A percentile compares a stretch with the other conserved stretches of the same genome.
phyloP scores from a whole-genome alignment of 2,888 invertebrate species.

The Standfussiana lucernea region DNA sequence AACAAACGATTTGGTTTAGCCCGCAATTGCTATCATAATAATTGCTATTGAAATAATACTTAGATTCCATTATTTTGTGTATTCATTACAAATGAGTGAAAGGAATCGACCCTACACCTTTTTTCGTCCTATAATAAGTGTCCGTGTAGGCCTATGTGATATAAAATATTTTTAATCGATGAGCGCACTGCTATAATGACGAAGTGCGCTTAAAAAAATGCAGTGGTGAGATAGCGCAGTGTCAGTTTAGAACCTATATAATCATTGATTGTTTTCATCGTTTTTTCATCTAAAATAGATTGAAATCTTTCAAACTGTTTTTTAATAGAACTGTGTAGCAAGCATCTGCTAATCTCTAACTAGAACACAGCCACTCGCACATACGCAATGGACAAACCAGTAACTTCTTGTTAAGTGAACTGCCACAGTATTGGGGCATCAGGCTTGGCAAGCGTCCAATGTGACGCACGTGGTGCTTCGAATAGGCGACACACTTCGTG shows the following conservation, averaged over 20 bases:
- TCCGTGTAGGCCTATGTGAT: too few species aligned
- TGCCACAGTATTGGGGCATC: slow-evolving; percentile 55
- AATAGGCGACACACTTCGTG: slow-evolving; percentile 43
- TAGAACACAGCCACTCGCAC: slow-evolving; percentile 5
- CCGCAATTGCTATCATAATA: background rate
- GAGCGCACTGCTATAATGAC: too few species aligned
- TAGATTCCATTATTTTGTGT: background rate
- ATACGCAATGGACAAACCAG: slow-evolving; percentile 41
- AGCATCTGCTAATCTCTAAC: slow-evolving; percentile 14
- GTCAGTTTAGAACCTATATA: too few species aligned
- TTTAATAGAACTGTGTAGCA: background rate
- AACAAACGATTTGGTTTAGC: background rate
- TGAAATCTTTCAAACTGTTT: background rate
- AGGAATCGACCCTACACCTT: too few species aligned
- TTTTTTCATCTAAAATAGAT: background rate
- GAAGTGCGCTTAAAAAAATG: too few species aligned
- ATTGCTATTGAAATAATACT: background rate
- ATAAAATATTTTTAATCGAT: too few species aligned
- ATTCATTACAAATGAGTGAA: background rate
- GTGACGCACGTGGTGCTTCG: slow-evolving; percentile 40
- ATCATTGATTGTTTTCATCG: too few species aligned
- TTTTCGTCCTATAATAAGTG: too few species aligned
- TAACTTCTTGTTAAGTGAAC: slow-evolving; percentile 56
- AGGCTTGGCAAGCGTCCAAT: slow-evolving; percentile 55
- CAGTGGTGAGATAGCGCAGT: too few species aligned